A percentile compares a stretch with the other conserved stretches of the same genome.
phyloP scores from a whole-genome alignment of 2,113 vertebrate species.

The Nipponia nippon region DNA sequence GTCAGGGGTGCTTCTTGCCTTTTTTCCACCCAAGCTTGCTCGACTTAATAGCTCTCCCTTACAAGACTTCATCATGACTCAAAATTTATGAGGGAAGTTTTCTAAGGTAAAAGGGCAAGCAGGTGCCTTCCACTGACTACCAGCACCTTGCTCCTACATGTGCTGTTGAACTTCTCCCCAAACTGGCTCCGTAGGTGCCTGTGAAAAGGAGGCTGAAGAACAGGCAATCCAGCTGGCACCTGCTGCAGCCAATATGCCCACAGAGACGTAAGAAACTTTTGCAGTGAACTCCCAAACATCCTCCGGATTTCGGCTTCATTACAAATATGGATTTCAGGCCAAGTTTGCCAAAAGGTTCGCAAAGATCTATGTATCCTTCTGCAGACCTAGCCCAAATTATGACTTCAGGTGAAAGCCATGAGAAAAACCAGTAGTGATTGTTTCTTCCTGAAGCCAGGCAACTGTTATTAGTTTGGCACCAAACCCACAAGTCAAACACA shows the following conservation, averaged over 20 bases:
- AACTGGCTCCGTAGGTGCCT: not conserved
- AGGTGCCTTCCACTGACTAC: conserved; percentile 23
- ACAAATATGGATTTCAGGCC: not conserved
- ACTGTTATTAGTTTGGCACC: not conserved
- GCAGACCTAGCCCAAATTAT: not conserved
- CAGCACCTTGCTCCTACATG: not conserved
- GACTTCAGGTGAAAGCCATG: not conserved
- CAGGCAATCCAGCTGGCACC: conserved; percentile 8
- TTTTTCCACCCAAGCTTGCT: not conserved
- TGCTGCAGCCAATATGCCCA: not conserved
- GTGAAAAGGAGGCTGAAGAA: not conserved
- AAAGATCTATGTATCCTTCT: not conserved
- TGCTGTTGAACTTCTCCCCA: not conserved
- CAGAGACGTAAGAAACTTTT: not conserved
- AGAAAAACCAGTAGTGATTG: not conserved
- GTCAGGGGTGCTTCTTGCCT: not conserved
- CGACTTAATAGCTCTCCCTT: not conserved
- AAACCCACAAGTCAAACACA: not conserved
- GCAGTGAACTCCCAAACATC: not conserved
- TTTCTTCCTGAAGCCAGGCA: not conserved
- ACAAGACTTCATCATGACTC: not conserved
- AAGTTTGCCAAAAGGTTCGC: not conserved
- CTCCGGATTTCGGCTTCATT: not conserved
- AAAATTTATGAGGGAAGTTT: conserved; percentile 18
- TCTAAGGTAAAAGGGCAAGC: conserved; percentile 20